Conservation (phyloP, 2,797 vertebrate genomes). For the Paedocypris micromegethes region DNA sequence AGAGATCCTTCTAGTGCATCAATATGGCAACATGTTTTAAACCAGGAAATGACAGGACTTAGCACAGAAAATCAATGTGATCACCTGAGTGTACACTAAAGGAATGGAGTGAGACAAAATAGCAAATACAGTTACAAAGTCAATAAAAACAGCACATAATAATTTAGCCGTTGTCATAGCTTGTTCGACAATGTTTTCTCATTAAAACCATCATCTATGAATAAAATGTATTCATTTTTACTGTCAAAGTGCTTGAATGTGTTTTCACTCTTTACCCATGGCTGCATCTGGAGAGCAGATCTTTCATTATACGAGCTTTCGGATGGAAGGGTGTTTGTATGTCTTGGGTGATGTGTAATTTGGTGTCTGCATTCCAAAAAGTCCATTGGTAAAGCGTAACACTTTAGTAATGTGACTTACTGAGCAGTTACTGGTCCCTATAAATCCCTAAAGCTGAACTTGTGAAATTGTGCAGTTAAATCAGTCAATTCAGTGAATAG, state of each 20-base stretch:
- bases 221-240: too few species aligned
- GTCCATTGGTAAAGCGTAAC: conserved; percentile 43
- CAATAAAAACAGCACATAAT: not conserved
- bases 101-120: conserved; percentile 20
- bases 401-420: conserved; percentile 40
- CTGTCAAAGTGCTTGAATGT: conserved; percentile 13
- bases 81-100: conserved; percentile 51
- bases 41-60: conserved; percentile 51
- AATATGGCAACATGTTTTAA: conserved; percentile 53
- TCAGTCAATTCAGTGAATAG: too few species aligned
- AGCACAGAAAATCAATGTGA: conserved; percentile 54
- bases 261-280: conserved; percentile 55
- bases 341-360: conserved; percentile 25
- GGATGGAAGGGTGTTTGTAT: conserved; percentile 31
- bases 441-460: conserved; percentile 15
- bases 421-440: conserved; percentile 29
- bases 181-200: too few species aligned
- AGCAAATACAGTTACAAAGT: conserved; percentile 24
- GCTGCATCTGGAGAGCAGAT: conserved; percentile 67
- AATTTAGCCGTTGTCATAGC: too few species aligned
- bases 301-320: conserved; percentile 48
- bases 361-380: conserved; percentile 52
- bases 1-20: conserved; percentile 52
- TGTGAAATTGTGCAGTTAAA: not conserved
- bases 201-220: too few species aligned